These are phyloP conservation scores for Nebria ingens DNA, from an alignment of 1,140 invertebrate genomes.

Conservation along the genomic window DNA sequence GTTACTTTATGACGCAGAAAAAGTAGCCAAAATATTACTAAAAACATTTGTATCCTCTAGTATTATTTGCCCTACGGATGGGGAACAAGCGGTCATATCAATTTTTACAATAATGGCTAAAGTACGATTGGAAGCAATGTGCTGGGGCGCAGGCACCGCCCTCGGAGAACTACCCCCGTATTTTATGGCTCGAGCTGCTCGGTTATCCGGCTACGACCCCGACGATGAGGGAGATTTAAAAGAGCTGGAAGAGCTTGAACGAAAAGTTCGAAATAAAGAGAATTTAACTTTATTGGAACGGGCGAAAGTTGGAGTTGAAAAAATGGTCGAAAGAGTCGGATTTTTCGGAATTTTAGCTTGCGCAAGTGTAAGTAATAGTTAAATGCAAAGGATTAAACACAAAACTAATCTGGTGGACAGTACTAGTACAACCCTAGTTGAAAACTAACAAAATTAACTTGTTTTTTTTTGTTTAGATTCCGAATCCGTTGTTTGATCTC, in stretches of 20 bases:
- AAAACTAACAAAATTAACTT: not conserved
- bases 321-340: constrained; percentile 87
- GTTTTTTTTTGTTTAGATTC: constrained; percentile 56
- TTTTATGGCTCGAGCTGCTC: constrained; percentile 93
- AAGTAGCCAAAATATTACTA: not conserved
- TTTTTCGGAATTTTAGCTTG: constrained; percentile 96
- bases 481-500: constrained; percentile 98
- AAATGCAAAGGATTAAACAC: too few species aligned
- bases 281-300: constrained; percentile 59
- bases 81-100: constrained; percentile 45
- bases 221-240: constrained; percentile 67
- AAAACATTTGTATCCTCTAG: constrained; percentile 32
- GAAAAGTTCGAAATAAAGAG: constrained; percentile 46
- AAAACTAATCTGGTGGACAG: too few species aligned
- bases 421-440: too few species aligned
- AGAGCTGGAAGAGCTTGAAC: constrained; percentile 63
- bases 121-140: constrained; percentile 91
- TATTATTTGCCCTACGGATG: constrained; percentile 64
- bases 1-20: constrained; percentile 25
- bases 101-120: constrained; percentile 90
- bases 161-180: constrained; percentile 92
- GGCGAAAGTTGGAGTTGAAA: constrained; percentile 79
- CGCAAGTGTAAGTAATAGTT: constrained; percentile 64
- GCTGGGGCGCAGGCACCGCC: constrained; percentile 97
- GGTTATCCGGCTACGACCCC: constrained; percentile 58